Conservation (phyloP, 2,797 vertebrate genomes). For the Squalus acanthias region DNA sequence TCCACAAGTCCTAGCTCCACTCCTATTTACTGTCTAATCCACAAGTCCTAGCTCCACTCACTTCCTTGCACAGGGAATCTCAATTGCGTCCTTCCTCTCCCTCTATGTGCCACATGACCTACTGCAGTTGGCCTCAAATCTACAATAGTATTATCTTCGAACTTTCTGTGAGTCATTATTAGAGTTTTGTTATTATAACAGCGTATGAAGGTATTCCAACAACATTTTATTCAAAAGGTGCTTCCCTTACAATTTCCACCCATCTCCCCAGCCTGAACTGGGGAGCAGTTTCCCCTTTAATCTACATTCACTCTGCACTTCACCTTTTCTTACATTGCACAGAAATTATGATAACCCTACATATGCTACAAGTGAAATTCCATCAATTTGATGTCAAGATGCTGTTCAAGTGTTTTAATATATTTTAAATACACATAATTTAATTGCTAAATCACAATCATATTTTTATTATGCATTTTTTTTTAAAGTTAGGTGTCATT, state of each 20-base stretch:
- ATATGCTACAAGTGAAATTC: neutral
- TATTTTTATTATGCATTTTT: neutral
- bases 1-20: no score
- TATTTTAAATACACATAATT: neutral
- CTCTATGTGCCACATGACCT: neutral
- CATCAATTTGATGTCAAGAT: neutral
- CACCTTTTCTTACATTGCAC: neutral
- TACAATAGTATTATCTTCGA: neutral
- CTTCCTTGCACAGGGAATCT: neutral
- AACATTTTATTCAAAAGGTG: no score
- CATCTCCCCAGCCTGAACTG: neutral
- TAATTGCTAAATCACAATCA: neutral
- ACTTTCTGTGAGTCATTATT: neutral
- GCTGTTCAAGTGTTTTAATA: neutral
- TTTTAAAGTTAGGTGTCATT: neutral
- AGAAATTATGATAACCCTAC: neutral
- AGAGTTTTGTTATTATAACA: neutral
- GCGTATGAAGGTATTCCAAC: neutral
- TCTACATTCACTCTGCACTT: neutral
- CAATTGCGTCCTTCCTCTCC: neutral
- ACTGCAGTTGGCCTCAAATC: neutral
- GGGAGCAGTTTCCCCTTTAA: neutral
- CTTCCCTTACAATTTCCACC: neutral
- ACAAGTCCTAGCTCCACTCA: neutral
- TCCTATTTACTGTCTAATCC: neutral